A percentile compares a stretch with the other conserved stretches of the same genome.
phyloP scores from a whole-genome alignment of 1,140 invertebrate genomes.

The Oncopeltus fasciatus region DNA sequence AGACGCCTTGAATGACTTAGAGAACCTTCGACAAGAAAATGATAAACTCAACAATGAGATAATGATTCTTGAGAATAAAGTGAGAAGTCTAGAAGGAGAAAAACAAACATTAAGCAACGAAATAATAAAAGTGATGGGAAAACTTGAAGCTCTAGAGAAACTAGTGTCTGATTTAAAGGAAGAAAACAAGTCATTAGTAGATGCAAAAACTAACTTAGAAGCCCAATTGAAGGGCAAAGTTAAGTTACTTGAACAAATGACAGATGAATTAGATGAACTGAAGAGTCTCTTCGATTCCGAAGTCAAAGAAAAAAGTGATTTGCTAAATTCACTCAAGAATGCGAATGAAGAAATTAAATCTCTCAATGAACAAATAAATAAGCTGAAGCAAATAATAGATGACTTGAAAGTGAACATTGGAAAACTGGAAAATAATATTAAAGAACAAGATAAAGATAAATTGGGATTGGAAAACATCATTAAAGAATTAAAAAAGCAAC shows the following conservation, averaged over 20 bases:
- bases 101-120: background rate
- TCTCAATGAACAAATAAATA: background rate
- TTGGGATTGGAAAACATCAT: background rate
- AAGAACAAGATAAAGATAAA: background rate
- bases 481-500: background rate
- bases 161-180: background rate
- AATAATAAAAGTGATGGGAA: background rate
- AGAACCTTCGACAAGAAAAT: background rate
- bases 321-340: background rate
- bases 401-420: background rate
- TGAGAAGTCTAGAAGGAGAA: background rate
- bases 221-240: background rate
- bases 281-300: background rate
- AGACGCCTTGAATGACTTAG: background rate
- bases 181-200: background rate
- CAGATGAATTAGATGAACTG: background rate
- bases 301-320: background rate
- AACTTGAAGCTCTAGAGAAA: background rate
- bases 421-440: background rate
- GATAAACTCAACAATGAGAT: background rate
- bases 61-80: background rate
- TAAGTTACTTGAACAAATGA: background rate
- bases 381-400: background rate
- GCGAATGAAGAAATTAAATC: background rate
- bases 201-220: background rate